Base-by-base conservation (phyloP, 2,113 vertebrate genomes). In the Pygoscelis antarcticus region DNA sequence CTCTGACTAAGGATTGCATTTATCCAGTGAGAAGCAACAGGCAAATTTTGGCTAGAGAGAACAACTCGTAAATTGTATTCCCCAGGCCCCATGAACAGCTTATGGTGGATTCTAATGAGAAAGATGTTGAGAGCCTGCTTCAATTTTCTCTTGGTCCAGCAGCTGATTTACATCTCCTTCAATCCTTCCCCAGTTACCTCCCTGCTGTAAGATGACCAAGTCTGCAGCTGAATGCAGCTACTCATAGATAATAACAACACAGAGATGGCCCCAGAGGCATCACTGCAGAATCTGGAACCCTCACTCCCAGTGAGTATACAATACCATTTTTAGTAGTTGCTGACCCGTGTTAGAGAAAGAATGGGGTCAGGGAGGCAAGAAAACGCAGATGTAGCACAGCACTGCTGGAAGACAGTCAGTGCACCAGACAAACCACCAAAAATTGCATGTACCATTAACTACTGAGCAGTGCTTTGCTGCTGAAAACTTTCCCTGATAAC, bases 281-380 rank as follows among this genome's bases (percentile, higher is more conserved):
- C 46, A 29, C 36, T 46, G 66, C 58, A 83, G 61, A 76, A 79
- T 69, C 26, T 65, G 71, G 58, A 96, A 65, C 42, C n/a, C 75
- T 80, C 21, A 13, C 22, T 76, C 75, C 75, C 62, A 12, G 14
- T 61, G 79, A 70, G 32, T 42, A 57, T 17, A 76, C 19, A 82
- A 25, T 15, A 54, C 60, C 65, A 89, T 83, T 94, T 96, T 91
- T 82, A 90, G 87, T 36, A 83, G 64, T 36, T 88, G 40, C 26
- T 96, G 78, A 79, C 62, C 71, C 17, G 1, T 34, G 58, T 57
- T 65, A 64, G 44, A 81, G 52, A 61, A 89, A 72, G 52, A 90
- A 94, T 7, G 46, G 54, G 74, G 82, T 95, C 93, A 91, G 77
- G 68, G 94, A 88, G 68, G 76, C 85, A 92, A 40, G 75, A 93